Evolutionary conservation across 2,113 vertebrate species (phyloP).

Genomic region (Nicator chloris): DNA sequence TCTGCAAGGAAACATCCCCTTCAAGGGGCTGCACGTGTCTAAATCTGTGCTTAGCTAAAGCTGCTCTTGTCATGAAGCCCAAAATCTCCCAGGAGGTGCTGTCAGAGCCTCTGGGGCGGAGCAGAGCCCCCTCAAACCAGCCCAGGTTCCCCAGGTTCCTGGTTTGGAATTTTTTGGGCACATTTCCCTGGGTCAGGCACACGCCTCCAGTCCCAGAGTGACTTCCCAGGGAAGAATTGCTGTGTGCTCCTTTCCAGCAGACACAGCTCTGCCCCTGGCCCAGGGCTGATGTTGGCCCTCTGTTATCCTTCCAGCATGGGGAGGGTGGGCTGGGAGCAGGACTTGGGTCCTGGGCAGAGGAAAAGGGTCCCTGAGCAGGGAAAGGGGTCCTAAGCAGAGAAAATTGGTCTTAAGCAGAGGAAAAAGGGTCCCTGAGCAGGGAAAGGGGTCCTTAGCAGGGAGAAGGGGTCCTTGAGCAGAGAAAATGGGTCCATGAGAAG

Average conservation of each 20-base stretch:
- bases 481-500: background rate
- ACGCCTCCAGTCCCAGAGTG: background rate
- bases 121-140: background rate
- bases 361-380: background rate
- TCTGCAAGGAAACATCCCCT: background rate
- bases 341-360: background rate
- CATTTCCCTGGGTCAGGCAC: background rate
- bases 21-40: background rate
- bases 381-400: background rate
- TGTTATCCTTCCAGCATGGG: background rate
- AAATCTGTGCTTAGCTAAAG: background rate
- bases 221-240: background rate
- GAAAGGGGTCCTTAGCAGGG: background rate
- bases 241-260: background rate
- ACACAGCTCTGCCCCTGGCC: background rate
- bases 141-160: background rate
- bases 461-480: background rate
- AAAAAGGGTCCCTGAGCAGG: background rate
- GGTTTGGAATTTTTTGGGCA: background rate
- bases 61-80: background rate
- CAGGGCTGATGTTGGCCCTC: fast-evolving
- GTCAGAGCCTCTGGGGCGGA: background rate
- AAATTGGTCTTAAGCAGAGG: background rate
- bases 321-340: background rate
- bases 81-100: background rate